phyloP scores from a whole-genome alignment of 2,113 vertebrate species.

The Brevimyrus niger region DNA sequence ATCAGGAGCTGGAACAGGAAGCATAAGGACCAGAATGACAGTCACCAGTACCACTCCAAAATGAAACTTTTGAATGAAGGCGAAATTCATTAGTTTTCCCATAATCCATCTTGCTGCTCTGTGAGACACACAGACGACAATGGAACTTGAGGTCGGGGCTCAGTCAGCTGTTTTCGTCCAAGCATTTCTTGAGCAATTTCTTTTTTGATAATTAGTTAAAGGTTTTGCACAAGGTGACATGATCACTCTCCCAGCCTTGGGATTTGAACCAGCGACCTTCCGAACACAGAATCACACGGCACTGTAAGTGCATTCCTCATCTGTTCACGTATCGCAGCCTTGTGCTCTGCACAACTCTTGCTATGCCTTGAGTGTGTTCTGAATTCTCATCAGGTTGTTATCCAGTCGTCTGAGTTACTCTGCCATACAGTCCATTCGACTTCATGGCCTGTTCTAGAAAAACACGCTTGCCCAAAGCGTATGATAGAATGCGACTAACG shows the following conservation, averaged over 20 bases:
- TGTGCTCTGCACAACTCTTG: not conserved
- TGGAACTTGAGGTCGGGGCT: not conserved
- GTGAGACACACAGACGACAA: not conserved
- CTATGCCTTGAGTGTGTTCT: not conserved
- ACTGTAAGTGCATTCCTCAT: not conserved
- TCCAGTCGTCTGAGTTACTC: not conserved
- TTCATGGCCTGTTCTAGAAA: not conserved
- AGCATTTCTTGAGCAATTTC: not conserved
- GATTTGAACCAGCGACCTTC: not conserved
- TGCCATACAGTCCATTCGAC: not conserved
- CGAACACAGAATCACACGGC: not conserved
- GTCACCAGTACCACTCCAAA: not conserved
- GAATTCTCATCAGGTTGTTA: not conserved
- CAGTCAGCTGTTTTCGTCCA: not conserved
- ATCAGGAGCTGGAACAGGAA: not conserved
- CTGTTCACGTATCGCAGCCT: not conserved
- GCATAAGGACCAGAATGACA: not conserved
- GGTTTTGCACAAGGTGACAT: not conserved
- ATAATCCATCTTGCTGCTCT: not conserved
- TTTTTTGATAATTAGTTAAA: not conserved
- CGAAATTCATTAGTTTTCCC: not conserved
- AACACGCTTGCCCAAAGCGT: not conserved
- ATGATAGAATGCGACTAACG: not conserved
- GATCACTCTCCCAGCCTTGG: not conserved
- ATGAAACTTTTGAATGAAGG: not conserved